Evolutionary conservation across 2,888 invertebrate genomes (phyloP).

Genomic region (Tromatobia lineatoria): DNA sequence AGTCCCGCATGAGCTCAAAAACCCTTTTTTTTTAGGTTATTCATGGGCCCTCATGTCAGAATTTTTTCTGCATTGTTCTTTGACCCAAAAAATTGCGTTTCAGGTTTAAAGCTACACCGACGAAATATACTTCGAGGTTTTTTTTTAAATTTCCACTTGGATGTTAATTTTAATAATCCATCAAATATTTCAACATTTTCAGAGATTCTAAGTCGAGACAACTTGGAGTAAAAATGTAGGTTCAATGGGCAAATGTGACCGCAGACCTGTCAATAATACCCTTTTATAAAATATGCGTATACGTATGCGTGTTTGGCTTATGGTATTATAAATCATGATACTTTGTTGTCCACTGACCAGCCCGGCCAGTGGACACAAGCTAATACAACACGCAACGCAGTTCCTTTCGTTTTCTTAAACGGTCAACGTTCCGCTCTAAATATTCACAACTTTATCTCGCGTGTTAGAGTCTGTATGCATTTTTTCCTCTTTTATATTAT

Average conservation of each 20-base stretch:
- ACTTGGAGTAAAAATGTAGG: too few species aligned
- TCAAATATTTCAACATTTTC: background rate
- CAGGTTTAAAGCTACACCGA: background rate
- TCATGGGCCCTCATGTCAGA: too few species aligned
- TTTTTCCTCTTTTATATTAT: conserved; percentile 8
- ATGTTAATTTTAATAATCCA: background rate
- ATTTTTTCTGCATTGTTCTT: too few species aligned
- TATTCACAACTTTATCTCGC: conserved; percentile 62
- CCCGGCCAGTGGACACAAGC: conserved; percentile 26
- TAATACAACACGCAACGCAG: conserved; percentile 47
- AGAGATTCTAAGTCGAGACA: too few species aligned
- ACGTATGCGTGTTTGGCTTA: background rate
- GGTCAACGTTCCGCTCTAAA: conserved; percentile 68
- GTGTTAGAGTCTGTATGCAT: conserved; percentile 14
- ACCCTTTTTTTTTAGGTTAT: too few species aligned
- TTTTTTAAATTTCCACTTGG: too few species aligned
- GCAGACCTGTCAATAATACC: too few species aligned
- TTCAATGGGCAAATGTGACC: too few species aligned
- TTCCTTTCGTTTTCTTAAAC: conserved; percentile 68
- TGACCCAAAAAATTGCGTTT: too few species aligned
- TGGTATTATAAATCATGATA: conserved; percentile 47
- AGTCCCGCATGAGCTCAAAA: too few species aligned
- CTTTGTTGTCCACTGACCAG: conserved; percentile 40
- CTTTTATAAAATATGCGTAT: too few species aligned
- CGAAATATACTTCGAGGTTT: too few species aligned